Conservation (phyloP, 2,113 vertebrate genomes). For the Saguinus midas region DNA sequence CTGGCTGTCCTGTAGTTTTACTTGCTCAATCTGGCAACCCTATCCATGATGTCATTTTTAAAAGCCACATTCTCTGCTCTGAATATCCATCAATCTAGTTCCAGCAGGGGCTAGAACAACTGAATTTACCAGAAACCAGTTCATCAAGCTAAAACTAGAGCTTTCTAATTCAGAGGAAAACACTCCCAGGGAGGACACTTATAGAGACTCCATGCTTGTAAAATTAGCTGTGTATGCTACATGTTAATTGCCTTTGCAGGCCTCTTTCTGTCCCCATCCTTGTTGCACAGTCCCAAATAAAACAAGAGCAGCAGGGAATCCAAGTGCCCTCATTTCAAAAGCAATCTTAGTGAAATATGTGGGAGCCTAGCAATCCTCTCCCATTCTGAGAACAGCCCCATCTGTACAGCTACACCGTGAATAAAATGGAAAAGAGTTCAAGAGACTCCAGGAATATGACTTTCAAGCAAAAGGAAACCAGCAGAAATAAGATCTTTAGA, state of each 20-base stretch:
- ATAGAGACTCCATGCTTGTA: background rate
- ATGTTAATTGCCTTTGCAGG: background rate
- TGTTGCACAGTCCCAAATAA: background rate
- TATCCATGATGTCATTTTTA: background rate
- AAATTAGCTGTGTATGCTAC: background rate
- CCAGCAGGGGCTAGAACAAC: slow-evolving; percentile 7
- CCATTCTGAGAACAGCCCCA: background rate
- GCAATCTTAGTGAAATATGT: background rate
- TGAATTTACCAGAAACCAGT: slow-evolving; percentile 53
- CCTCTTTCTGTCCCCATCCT: background rate
- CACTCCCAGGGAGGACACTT: background rate
- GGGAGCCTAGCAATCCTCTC: background rate
- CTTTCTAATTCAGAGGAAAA: slow-evolving; percentile 46
- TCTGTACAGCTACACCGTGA: accelerated
- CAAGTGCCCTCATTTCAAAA: slow-evolving; percentile 20
- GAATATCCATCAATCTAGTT: slow-evolving; percentile 2
- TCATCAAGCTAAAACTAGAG: slow-evolving; percentile 51
- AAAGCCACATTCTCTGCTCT: slow-evolving; percentile 43
- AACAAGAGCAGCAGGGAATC: slow-evolving; percentile 40
- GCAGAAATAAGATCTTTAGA: background rate
- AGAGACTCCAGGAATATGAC: background rate
- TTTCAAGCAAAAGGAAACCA: background rate
- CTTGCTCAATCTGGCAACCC: background rate
- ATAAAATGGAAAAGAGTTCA: background rate
- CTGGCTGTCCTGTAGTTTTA: background rate